Evolutionary conservation across 2,797 vertebrate species (phyloP).

Genomic region (Scolopax bukidnonensis): DNA sequence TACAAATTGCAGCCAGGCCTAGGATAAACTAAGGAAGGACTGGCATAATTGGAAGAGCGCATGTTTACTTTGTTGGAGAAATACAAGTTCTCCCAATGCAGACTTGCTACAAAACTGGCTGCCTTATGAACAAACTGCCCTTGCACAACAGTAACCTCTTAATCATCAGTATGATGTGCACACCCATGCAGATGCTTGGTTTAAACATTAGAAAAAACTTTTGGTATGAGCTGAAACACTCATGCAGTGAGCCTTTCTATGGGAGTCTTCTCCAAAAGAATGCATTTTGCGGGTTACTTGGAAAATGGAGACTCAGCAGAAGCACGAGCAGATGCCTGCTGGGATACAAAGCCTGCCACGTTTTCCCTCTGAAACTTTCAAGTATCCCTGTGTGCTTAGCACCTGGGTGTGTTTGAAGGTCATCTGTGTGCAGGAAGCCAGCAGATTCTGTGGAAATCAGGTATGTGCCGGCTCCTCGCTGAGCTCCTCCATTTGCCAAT

Average conservation of each 20-base stretch:
- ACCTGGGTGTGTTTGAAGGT: neutral
- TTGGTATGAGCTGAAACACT: neutral
- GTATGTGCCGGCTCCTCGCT: rapidly evolving
- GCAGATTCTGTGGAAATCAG: neutral
- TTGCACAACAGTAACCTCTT: neutral
- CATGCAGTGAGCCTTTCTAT: neutral
- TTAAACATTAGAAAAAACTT: neutral
- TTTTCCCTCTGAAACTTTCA: neutral
- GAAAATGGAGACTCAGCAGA: neutral
- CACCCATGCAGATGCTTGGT: rapidly evolving
- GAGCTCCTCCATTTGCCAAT: neutral
- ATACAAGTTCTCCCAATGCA: neutral
- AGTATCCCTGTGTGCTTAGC: neutral
- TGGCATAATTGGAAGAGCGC: neutral
- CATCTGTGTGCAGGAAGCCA: neutral
- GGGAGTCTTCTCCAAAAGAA: neutral
- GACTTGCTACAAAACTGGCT: neutral
- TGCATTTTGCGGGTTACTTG: neutral
- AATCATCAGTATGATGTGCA: neutral
- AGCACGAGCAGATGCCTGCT: neutral
- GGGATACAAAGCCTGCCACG: neutral
- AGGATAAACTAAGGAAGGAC: neutral
- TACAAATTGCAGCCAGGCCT: neutral
- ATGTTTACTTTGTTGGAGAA: neutral
- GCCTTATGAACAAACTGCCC: neutral